phyloP scores from a whole-genome alignment of 2,113 vertebrate genomes.

The Ophthalmolycus amberensis region DNA sequence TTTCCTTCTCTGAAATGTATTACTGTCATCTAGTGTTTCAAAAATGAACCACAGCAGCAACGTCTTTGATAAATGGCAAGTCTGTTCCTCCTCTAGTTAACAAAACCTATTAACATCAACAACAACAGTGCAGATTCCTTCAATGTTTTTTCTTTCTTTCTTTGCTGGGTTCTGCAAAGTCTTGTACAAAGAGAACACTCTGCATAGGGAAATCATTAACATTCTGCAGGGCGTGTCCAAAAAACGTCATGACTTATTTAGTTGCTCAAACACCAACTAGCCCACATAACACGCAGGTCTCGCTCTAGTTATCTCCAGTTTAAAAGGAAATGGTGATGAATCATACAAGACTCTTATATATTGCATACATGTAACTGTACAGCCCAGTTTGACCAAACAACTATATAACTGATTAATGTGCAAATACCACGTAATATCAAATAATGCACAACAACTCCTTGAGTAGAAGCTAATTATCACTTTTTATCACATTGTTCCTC shows the following conservation, averaged over 20 bases:
- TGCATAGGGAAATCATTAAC: not conserved
- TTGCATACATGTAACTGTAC: not conserved
- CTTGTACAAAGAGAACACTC: not conserved
- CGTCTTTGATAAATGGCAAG: slow-evolving; percentile 2
- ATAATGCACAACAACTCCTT: not conserved
- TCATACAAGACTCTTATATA: not conserved
- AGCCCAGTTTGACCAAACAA: not conserved
- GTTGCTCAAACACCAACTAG: not conserved
- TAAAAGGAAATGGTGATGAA: not conserved
- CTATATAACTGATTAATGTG: not conserved
- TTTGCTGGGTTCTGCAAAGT: not conserved
- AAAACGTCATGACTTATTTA: slow-evolving; percentile 10
- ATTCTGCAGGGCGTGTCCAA: not conserved
- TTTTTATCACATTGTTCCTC: not conserved
- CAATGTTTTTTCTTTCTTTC: not conserved
- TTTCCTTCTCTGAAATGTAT: slow-evolving; percentile 59
- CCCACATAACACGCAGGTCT: not conserved
- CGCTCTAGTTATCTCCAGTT: not conserved
- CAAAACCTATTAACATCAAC: not conserved
- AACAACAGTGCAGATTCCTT: not conserved
- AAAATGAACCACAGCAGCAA: slow-evolving; percentile 54
- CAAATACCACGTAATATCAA: not conserved
- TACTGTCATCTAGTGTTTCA: slow-evolving; percentile 75
- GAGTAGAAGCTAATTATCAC: not conserved
- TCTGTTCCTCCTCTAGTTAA: not conserved